A percentile compares a stretch with the other conserved stretches of the same genome.
phyloP scores from a whole-genome alignment of 1,140 invertebrate species.

The Solen grandis region DNA sequence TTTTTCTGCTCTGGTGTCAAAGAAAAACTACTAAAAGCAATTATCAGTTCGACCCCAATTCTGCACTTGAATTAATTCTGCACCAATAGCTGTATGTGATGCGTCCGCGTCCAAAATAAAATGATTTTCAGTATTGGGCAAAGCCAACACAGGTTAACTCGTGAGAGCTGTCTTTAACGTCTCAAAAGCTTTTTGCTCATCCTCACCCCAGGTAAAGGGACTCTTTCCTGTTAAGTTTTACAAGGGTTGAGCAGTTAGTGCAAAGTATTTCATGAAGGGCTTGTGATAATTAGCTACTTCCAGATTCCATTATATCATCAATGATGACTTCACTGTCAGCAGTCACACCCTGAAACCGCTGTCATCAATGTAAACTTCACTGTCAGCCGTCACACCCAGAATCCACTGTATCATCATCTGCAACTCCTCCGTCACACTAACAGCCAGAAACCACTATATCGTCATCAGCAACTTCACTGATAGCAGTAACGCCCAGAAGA shows the following conservation, averaged over 20 bases:
- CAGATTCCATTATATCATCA: too few species aligned
- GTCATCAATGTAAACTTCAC: too few species aligned
- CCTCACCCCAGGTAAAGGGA: not conserved
- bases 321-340: too few species aligned
- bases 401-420: too few species aligned
- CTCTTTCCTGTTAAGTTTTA: not conserved
- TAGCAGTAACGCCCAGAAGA: too few species aligned
- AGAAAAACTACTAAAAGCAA: not conserved
- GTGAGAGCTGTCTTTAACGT: not conserved
- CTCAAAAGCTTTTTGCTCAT: not conserved
- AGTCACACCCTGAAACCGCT: too few species aligned
- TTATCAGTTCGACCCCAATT: not conserved
- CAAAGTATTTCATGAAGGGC: slow-evolving; percentile 8
- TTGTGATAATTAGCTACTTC: slow-evolving; percentile 12
- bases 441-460: too few species aligned
- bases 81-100: not conserved
- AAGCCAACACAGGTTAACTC: not conserved
- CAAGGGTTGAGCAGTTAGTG: not conserved
- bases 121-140: not conserved
- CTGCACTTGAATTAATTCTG: not conserved
- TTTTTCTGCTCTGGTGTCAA: not conserved
- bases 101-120: slow-evolving; percentile 21
- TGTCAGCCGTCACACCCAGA: too few species aligned
- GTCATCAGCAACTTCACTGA: too few species aligned
- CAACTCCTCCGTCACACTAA: too few species aligned